These are phyloP conservation scores for Myanophis thanlyinensis DNA, from an alignment of 2,113 vertebrate genomes.

Conservation along the genomic window DNA sequence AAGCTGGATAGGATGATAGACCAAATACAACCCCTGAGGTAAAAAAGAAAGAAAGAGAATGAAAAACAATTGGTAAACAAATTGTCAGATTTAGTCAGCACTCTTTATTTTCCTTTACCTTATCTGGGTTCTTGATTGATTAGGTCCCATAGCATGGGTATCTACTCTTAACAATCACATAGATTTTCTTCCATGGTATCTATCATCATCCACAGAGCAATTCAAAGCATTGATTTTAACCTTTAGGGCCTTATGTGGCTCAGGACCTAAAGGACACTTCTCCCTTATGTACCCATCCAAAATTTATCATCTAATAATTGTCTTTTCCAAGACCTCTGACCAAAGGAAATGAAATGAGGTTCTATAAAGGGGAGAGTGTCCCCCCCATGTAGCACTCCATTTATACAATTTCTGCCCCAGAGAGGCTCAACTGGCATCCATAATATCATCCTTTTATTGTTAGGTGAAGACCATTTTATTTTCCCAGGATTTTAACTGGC, in stretches of 20 bases:
- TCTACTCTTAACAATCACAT: not conserved
- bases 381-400: not conserved
- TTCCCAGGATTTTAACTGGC: not conserved
- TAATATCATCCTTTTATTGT: not conserved
- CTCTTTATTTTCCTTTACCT: not conserved
- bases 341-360: not conserved
- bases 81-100: not conserved
- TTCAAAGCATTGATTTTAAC: not conserved
- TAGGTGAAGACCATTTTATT: not conserved
- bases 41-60: not conserved
- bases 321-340: not conserved
- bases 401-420: not conserved
- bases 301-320: not conserved
- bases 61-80: not conserved
- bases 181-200: not conserved
- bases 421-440: not conserved
- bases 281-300: not conserved
- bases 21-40: slow-evolving; percentile 88
- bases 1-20: slow-evolving; percentile 90
- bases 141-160: not conserved
- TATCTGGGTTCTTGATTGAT: not conserved
- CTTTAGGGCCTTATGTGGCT: not conserved
- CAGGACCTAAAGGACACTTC: not conserved
- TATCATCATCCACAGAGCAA: not conserved
- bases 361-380: not conserved